These are phyloP conservation scores for Morone saxatilis DNA, from an alignment of 2,113 vertebrate species.

Conservation along the genomic window DNA sequence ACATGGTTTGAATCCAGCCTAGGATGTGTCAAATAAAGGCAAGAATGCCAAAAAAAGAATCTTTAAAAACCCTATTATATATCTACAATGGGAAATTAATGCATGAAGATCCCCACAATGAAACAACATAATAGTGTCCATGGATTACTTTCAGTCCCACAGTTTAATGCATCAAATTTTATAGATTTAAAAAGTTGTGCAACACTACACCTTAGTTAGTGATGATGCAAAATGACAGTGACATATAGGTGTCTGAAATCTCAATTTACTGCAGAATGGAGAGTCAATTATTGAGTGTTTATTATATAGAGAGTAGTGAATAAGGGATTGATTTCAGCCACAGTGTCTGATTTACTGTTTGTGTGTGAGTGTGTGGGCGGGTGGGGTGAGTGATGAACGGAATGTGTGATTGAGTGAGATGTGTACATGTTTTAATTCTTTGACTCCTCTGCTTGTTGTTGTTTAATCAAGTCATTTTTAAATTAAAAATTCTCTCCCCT, in stretches of 20 bases:
- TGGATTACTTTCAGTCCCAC: not conserved
- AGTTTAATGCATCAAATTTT: not conserved
- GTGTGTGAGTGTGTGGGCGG: constrained; percentile 18
- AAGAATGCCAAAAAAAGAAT: not conserved
- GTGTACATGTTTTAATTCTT: not conserved
- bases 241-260: constrained; percentile 19
- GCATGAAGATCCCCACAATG: not conserved
- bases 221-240: constrained; percentile 7
- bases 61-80: not conserved
- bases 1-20: too few species aligned
- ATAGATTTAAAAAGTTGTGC: not conserved
- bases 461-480: not conserved
- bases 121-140: not conserved
- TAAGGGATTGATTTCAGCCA: constrained; percentile 23
- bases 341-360: constrained; percentile 23
- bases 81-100: not conserved
- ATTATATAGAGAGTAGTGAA: not conserved
- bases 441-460: not conserved
- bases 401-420: constrained; percentile 20
- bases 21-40: not conserved
- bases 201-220: constrained; percentile 7
- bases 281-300: constrained; percentile 2
- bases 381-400: not conserved
- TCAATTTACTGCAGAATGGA: constrained; percentile 7
- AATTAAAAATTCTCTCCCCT: constrained; percentile 12